Evolutionary conservation across 2,113 vertebrate species (phyloP), one percentile per base, ranked within the genome.

Genomic region (Panurus biarmicus): DNA sequence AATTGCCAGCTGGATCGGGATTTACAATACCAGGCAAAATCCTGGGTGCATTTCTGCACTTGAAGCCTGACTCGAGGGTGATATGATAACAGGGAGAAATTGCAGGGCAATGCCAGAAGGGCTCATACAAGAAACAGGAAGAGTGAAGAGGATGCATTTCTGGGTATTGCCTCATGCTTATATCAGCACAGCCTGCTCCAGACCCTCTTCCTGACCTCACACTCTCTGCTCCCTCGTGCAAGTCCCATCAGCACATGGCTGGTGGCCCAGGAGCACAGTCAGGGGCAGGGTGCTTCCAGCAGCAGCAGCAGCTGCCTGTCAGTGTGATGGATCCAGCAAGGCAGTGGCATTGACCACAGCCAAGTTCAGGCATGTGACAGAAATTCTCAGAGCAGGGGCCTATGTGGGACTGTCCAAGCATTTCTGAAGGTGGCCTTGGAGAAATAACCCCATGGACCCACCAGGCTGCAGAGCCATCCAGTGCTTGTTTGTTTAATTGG

Each of bases 401-500:
- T 4, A 4, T 6, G 22, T 24, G 8, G 38, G 71, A 10, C 45
- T 70, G 31, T 28, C 53, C 1, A 1, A 75, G 65, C 18, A 0
- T 33, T 91, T 77, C 65, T 71, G 60, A 29, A 80, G 36, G 8
- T 58, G 77, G 19, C 51, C 53, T 74, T 2, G 0, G 14, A 90
- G 73, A 73, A 92, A 71, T 10, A 61, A 78, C 36, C 58, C 47
- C 51, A 11, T 0, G 0, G 74, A 58, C 87, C 47, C 75, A 45
- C 48, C 1, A 0, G 61, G 69, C 69, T 84, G 62, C 47, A 65
- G 38, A 66, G 51, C 36, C 0, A 0, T 24, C 2, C 2, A 29
- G 23, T 28, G 54, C 65, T 87, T 73, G 19, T 85, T 88, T 96
- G 64, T 86, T 87, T 85, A 70, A 70, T 83, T 62, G 36, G 61